These are phyloP conservation scores for Zenarchopterus dispar DNA, from an alignment of 2,797 vertebrate genomes.

Conservation along the genomic window DNA sequence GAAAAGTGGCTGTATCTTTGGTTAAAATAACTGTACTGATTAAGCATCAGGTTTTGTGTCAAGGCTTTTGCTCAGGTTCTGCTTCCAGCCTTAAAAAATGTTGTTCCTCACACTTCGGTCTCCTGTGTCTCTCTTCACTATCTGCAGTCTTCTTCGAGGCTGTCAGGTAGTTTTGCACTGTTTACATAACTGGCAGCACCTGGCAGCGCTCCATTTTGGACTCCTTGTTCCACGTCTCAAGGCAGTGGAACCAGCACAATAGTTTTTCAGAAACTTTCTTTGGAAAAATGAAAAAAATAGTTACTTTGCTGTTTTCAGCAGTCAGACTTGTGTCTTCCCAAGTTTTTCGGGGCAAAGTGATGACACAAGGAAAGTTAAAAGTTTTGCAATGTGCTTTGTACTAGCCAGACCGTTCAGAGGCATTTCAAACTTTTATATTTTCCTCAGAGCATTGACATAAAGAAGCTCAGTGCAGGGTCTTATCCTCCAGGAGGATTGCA, in stretches of 20 bases:
- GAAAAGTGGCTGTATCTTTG: no score
- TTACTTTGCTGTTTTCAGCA: not conserved
- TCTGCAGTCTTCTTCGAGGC: slow-evolving; percentile 12
- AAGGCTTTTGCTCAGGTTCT: not conserved
- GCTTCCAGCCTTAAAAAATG: slow-evolving; percentile 7
- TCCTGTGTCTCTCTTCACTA: not conserved
- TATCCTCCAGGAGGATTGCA: slow-evolving; percentile 33
- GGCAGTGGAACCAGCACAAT: not conserved
- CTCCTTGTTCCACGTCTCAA: slow-evolving; percentile 7
- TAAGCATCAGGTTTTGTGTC: no score
- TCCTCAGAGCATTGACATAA: slow-evolving; percentile 44
- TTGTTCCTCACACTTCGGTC: slow-evolving; percentile 16
- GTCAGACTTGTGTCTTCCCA: not conserved
- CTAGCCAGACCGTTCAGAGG: slow-evolving; percentile 36
- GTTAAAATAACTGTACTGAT: no score
- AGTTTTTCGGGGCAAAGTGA: slow-evolving; percentile 11
- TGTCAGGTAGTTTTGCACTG: slow-evolving; percentile 15
- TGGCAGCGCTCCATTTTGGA: not conserved
- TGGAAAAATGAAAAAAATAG: not conserved
- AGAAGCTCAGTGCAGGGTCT: slow-evolving; percentile 8
- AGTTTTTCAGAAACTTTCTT: slow-evolving; percentile 6
- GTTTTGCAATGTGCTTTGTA: slow-evolving; percentile 11
- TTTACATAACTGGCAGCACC: slow-evolving; percentile 10
- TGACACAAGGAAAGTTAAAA: slow-evolving; percentile 16
- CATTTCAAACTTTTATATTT: slow-evolving; percentile 35